These are phyloP conservation scores for Ferdinandea cuprea DNA, from an alignment of 2,888 invertebrate genomes.

Conservation along the genomic window DNA sequence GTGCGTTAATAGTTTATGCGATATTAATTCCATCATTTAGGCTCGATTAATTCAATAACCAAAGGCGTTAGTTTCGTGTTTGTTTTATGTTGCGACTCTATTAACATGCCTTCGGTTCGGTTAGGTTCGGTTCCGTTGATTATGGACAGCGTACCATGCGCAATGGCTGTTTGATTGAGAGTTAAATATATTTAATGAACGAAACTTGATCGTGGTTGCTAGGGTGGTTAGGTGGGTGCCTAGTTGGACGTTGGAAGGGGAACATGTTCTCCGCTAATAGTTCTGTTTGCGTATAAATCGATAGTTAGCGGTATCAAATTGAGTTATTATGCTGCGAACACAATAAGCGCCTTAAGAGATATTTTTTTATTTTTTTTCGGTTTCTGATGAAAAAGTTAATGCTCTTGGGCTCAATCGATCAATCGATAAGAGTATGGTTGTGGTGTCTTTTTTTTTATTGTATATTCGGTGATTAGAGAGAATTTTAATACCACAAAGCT, in stretches of 20 bases:
- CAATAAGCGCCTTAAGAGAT: constrained; percentile 33
- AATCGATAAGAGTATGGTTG: constrained; percentile 26
- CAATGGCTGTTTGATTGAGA: constrained; percentile 33
- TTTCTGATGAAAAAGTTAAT: constrained; percentile 9
- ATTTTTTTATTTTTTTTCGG: constrained; percentile 11
- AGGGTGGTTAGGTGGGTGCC: neutral
- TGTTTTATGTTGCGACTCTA: constrained; percentile 24
- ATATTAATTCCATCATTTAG: constrained; percentile 64
- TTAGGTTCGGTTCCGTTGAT: neutral
- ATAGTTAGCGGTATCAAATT: constrained; percentile 25
- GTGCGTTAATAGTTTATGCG: constrained; percentile 56
- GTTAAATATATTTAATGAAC: constrained; percentile 22
- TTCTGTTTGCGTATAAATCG: neutral
- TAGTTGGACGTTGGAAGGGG: neutral
- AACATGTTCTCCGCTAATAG: constrained; percentile 24
- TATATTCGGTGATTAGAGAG: constrained; percentile 31
- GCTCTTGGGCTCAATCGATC: constrained; percentile 48
- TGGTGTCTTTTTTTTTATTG: constrained; percentile 15
- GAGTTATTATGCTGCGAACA: constrained; percentile 47
- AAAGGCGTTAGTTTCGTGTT: constrained; percentile 59
- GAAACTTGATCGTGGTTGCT: neutral
- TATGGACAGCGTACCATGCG: constrained; percentile 3
- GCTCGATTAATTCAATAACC: constrained; percentile 51
- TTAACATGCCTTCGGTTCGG: constrained; percentile 10
- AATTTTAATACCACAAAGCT: constrained; percentile 17